Evolutionary conservation across 2,113 vertebrate species (phyloP), one percentile per base, ranked within the genome.

Genomic region (Sinocyclocheilus grahami): DNA sequence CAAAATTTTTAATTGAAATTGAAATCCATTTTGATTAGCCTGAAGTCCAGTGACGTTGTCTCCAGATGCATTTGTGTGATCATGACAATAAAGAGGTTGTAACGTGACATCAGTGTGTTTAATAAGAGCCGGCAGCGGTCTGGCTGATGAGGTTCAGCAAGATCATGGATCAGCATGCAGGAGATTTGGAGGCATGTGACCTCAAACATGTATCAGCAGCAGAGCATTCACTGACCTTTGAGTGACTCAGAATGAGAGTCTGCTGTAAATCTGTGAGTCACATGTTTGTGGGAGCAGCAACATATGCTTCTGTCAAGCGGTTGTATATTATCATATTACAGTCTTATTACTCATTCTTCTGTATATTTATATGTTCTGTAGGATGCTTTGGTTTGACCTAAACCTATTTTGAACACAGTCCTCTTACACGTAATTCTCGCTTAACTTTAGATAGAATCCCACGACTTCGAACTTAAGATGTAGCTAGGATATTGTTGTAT

Each of bases 201-300:
- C 22, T n/a, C n/a, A 60, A 60, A 60, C 55, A 18, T 46, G 79
- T 22, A 33, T 55, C 42, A 51, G n/a, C 22, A 11, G 16, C 16
- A 67, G n/a, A 81, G 12, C 22, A 18, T 81, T 14, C 27, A 24
- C 16, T 67, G 42, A 82, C 63, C 18, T 53, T 60, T 39, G 6
- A 62, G 6, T 58, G 53, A 58, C 18, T 78, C 51, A 58, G 22
- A 78, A 78, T 78, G 77, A 58, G 51, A 77, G 75, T 58, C 75
- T 78, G 75, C 20, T 48, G 13, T 24, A 82, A 82, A 67, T 30
- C 79, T 67, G 14, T 67, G 37, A 65, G 80, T 69, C 80, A 82
- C 80, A 53, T 71, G 24, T 33, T 27, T 69, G 80, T 51, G 27
- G 63, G 80, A 82, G 80, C 24, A 37, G 78, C 13, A 65, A 65